Evolutionary conservation across 2,113 vertebrate species (phyloP).

Genomic region (Tangachromis dhanisi): DNA sequence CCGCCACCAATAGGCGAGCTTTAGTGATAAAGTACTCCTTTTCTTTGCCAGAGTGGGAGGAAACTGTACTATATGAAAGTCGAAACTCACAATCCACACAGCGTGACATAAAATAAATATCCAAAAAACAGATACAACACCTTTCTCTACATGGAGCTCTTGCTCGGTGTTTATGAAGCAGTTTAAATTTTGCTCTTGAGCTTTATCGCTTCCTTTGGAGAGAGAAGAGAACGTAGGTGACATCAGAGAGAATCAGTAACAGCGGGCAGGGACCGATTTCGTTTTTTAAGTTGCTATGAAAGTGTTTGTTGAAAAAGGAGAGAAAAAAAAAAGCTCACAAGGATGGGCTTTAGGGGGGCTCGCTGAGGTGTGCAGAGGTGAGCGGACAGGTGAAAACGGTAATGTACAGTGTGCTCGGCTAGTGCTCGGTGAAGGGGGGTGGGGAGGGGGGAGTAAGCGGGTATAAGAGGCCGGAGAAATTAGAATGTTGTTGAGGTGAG

Average conservation of each 20-base stretch:
- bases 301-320: background rate
- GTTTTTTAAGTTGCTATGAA: background rate
- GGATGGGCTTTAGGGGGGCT: background rate
- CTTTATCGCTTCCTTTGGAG: background rate
- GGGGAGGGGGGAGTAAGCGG: background rate
- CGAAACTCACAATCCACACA: background rate
- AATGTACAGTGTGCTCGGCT: background rate
- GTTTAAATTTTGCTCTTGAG: background rate
- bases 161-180: background rate
- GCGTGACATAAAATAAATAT: background rate
- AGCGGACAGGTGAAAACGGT: background rate
- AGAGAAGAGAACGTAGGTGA: background rate
- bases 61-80: background rate
- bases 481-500: background rate
- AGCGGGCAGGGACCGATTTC: background rate
- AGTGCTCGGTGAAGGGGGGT: background rate
- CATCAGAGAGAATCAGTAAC: background rate
- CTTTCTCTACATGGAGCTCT: background rate
- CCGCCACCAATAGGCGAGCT: background rate
- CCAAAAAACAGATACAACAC: background rate
- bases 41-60: background rate
- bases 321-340: background rate
- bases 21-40: background rate
- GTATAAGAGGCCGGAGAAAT: constrained; percentile 1
- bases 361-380: background rate